Percentiles rank a stretch among this genome's conserved stretches.
phyloP scores from a whole-genome alignment of 2,888 invertebrate species.

The Callosobruchus maculatus region DNA sequence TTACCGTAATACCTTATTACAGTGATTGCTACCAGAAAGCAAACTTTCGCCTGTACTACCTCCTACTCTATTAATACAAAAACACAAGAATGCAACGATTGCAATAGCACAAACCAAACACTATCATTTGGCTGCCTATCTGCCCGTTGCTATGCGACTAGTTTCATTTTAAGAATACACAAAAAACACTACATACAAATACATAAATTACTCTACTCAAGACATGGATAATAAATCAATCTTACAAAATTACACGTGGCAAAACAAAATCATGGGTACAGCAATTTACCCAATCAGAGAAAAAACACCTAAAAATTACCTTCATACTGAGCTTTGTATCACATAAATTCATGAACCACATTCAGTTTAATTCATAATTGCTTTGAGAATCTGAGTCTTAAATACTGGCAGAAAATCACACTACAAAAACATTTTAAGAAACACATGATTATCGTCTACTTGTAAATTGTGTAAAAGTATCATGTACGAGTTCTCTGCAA shows the following conservation, averaged over 20 bases:
- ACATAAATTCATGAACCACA: too few relatives aligned
- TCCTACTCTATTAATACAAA: slow-evolving; percentile 31
- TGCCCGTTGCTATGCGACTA: slow-evolving; percentile 43
- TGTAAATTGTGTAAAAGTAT: too few relatives aligned
- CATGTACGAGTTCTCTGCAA: too few relatives aligned
- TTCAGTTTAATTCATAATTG: too few relatives aligned
- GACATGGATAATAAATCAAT: slow-evolving; percentile 30
- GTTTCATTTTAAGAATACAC: slow-evolving; percentile 43
- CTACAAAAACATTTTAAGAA: too few relatives aligned
- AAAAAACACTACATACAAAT: slow-evolving; percentile 47
- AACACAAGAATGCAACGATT: slow-evolving; percentile 18
- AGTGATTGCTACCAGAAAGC: slow-evolving; percentile 35
- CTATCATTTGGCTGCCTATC: slow-evolving; percentile 12
- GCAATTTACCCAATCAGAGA: neutral
- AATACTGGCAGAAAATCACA: too few relatives aligned
- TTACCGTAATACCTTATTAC: neutral
- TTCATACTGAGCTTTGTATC: neutral
- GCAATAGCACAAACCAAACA: slow-evolving; percentile 36
- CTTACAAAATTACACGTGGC: slow-evolving; percentile 4
- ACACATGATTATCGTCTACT: too few relatives aligned
- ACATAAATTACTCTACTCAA: slow-evolving; percentile 38
- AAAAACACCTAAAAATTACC: neutral
- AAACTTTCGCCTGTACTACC: slow-evolving; percentile 30
- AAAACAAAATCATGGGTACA: neutral
- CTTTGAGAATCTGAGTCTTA: too few relatives aligned